Conservation (phyloP, 2,797 vertebrate genomes). For the Eidolon dupreanum region DNA sequence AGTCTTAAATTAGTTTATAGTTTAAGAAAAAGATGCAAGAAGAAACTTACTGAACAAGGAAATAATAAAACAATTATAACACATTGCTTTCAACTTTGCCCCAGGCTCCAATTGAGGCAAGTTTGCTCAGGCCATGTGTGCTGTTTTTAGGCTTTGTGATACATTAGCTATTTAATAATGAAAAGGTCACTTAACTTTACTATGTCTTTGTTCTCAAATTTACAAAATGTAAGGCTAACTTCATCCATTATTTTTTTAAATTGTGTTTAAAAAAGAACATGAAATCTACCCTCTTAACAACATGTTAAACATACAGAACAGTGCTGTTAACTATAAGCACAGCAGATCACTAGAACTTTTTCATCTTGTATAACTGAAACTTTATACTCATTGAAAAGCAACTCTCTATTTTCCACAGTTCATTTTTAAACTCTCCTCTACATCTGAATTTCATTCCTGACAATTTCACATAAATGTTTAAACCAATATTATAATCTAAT, state of each 20-base stretch:
- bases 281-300: neutral
- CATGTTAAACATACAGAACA: neutral
- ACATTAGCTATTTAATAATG: neutral
- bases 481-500: conserved; percentile 40
- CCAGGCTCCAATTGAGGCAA: neutral
- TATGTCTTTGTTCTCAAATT: neutral
- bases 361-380: conserved; percentile 15
- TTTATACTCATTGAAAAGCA: neutral
- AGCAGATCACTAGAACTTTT: neutral
- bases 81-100: neutral
- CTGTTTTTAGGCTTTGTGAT: neutral
- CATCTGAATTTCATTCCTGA: conserved; percentile 63
- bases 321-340: neutral
- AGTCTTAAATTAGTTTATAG: conserved; percentile 10
- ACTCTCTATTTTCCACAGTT: neutral
- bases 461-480: conserved; percentile 53
- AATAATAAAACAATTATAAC: neutral
- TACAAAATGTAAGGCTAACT: neutral
- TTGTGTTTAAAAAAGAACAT: neutral
- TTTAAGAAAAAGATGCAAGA: conserved; percentile 47
- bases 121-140: neutral
- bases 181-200: neutral
- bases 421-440: neutral
- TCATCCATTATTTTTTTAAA: neutral
- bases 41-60: neutral